These are phyloP conservation scores for Myripristis jacobus DNA, from an alignment of 2,797 vertebrate genomes.

Conservation along the genomic window DNA sequence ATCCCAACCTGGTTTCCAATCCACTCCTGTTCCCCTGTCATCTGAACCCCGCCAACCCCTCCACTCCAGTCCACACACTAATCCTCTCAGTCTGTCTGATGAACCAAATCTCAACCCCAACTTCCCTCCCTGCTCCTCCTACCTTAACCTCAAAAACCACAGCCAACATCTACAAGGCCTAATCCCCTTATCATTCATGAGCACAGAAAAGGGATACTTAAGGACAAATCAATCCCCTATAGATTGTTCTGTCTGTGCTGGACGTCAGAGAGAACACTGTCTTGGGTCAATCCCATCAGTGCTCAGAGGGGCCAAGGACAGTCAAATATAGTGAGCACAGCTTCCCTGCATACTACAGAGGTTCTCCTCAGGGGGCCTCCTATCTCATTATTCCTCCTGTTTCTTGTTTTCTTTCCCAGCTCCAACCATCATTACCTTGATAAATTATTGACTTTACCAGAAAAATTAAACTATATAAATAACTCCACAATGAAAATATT, in stretches of 20 bases:
- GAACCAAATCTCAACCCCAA: slow-evolving; percentile 58
- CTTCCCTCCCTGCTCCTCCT: slow-evolving; percentile 49
- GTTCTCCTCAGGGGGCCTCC: slow-evolving; percentile 56
- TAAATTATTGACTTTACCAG: slow-evolving; percentile 83
- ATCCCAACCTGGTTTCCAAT: slow-evolving; percentile 34
- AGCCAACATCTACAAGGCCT: slow-evolving; percentile 67
- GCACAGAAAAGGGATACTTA: slow-evolving; percentile 43
- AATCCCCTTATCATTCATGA: slow-evolving; percentile 63
- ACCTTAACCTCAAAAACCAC: slow-evolving; percentile 60
- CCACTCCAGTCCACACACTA: slow-evolving; percentile 28
- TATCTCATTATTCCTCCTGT: slow-evolving; percentile 75
- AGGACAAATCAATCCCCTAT: slow-evolving; percentile 46
- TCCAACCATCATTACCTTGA: slow-evolving; percentile 82
- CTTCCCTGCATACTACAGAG: slow-evolving; percentile 50
- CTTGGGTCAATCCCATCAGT: slow-evolving; percentile 47
- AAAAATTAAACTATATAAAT: slow-evolving; percentile 83
- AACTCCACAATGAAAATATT: slow-evolving; percentile 82
- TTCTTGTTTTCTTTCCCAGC: slow-evolving; percentile 76
- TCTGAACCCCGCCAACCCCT: slow-evolving; percentile 50
- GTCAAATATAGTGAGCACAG: slow-evolving; percentile 26
- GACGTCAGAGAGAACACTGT: slow-evolving; percentile 37
- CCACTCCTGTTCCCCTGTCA: slow-evolving; percentile 43
- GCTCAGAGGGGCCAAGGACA: slow-evolving; percentile 41
- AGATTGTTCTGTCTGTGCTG: slow-evolving; percentile 41
- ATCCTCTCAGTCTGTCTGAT: slow-evolving; percentile 51